Base-by-base conservation (phyloP, 1,140 invertebrate genomes). In the Chironomus striatipennis region DNA sequence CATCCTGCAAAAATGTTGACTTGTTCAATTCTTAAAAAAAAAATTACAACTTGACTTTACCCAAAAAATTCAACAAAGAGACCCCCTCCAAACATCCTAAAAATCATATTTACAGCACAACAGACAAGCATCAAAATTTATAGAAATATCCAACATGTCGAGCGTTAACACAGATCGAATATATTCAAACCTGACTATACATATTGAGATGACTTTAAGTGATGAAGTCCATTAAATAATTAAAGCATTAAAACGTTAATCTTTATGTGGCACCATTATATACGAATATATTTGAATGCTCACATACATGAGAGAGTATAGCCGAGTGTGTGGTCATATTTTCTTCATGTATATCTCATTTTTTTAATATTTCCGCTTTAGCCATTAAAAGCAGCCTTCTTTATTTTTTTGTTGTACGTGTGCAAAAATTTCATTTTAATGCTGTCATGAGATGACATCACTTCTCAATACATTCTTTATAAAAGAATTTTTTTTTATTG, bases 191-290 rank as follows among this genome's bases (percentile, higher is more conserved):
- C 47, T 57, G 12, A 57, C 47, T 57, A 12, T 12, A 12, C n/a
- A 57, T 57, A 12, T 57, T 57, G 24, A 9, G 65, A 20, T 18
- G 65, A 70, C 65, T 20, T 70, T 70, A 70, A 70, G 65, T 70
- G 65, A 70, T 70, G 65, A 70, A 70, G 10, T 70, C 65, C 65
- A 70, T 70, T 70, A 70, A 70, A 70, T 70, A 70, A 70, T 70
- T 70, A 70, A 70, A 70, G 65, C 65, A 70, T 70, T 70, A 70
- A 57, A 70, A 17, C 65, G 65, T 20, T 70, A 70, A 70, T 70
- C 65, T 70, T 70, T 70, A 70, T 70, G 65, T 18, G 17, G 17
- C 65, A 21, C 15, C 18, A 67, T 9, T 8, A 18, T 15, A 34
- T 34, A 34, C 24, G 24, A 34, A 34, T 34, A 34, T 34, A 34